A percentile compares a stretch with the other conserved stretches of the same genome.
Conservation (phyloP, 2,113 vertebrate genomes). For the Scomber colias region DNA sequence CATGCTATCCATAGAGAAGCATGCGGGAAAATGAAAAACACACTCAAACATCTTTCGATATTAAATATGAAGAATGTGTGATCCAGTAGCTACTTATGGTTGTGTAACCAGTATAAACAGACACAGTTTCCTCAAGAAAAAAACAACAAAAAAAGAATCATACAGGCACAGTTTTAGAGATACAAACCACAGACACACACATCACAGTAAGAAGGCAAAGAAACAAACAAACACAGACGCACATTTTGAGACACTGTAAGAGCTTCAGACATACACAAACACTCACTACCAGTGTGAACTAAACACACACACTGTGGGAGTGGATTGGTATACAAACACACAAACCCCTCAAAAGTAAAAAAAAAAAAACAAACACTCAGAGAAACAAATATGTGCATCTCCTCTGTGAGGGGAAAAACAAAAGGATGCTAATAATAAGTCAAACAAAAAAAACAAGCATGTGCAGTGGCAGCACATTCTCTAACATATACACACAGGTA, state of each 20-base stretch:
- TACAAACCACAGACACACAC: background rate
- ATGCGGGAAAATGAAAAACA: background rate
- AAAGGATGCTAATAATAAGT: conserved; percentile 44
- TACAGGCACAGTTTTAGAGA: background rate
- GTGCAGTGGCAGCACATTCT: background rate
- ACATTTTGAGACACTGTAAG: background rate
- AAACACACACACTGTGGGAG: background rate
- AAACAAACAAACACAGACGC: background rate
- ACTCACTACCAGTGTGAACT: conserved; percentile 3
- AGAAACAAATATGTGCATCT: conserved; percentile 30
- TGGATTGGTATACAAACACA: background rate
- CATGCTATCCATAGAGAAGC: background rate
- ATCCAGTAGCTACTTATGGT: background rate
- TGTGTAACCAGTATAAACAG: conserved; percentile 22
- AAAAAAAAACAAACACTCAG: background rate
- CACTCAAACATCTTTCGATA: background rate
- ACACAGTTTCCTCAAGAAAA: background rate
- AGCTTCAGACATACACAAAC: conserved; percentile 10
- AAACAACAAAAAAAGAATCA: background rate
- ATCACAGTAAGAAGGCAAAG: background rate
- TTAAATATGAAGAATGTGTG: too few relatives aligned
- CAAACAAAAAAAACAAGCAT: conserved; percentile 18
- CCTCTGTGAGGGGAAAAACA: conserved; percentile 1
- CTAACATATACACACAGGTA: background rate
- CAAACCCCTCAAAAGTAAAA: background rate